Evolutionary conservation across 2,888 invertebrate species (phyloP), one percentile per base, ranked within the genome.

Genomic region (Leucophenga maculata): DNA sequence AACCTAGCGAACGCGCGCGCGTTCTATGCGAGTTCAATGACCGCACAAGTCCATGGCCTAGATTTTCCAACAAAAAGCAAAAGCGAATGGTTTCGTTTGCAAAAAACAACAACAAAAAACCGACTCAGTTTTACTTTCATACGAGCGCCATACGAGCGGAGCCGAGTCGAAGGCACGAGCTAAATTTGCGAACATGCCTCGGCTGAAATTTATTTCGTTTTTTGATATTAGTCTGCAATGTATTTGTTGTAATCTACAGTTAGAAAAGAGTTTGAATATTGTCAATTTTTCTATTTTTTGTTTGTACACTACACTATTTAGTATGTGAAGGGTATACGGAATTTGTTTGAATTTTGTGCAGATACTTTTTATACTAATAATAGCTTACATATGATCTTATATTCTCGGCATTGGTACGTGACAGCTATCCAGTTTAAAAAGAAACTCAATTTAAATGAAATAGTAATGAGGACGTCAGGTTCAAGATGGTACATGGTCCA

Each of bases 21-120:
- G 72, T 77, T 76, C 13, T 48, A 32, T 69, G 75, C 79, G 83
- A 86, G 88, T 87, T 86, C 88, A 88, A 86, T 86, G 88, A 86
- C 87, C 88, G 86, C 73, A 79, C 79, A 79, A 81, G 87, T 87
- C 87, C 88, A 83, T 88, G 88, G 87, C 88, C 88, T 87, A 88
- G 79, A 86, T 87, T 84, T 78, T 77, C 73, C 77, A 79, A 75
- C 75, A 76, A 73, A 69, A 54, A 44, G 50, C n/a, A 16, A 46
- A 66, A 74, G 74, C 60, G 76, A 55, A 71, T 59, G 73, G 70
- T 50, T 52, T 44, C 52, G 57, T 50, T 39, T 48, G 65, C 14
- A 18, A 39, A 46, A 14, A 20, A 48, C 26, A 65, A 31, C 8
- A 50, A 26, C 26, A 26, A 18, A 39, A 64, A 54, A 64, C 46